Evolutionary conservation across 2,113 vertebrate genomes (phyloP).

Genomic region (Stigmatopora argus): DNA sequence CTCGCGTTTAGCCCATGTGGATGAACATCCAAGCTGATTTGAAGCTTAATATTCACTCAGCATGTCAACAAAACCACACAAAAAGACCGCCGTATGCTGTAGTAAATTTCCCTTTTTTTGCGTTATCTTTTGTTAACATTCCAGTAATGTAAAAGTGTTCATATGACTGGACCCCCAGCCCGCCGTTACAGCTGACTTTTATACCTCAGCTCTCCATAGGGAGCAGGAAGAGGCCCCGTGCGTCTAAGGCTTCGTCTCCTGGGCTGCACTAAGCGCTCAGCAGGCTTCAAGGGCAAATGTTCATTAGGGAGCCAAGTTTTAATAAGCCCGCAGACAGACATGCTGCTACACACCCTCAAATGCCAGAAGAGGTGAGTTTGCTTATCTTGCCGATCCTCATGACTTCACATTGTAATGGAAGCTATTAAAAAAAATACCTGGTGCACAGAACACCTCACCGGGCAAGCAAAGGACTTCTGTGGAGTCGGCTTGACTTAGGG

Average conservation of each 20-base stretch:
- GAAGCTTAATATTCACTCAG: conserved; percentile 26
- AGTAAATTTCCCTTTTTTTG: conserved; percentile 4
- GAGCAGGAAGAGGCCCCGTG: conserved; percentile 66
- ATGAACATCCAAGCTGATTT: conserved; percentile 23
- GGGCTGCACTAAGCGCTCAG: conserved; percentile 59
- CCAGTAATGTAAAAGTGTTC: conserved; percentile 59
- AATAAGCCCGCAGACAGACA: conserved; percentile 69
- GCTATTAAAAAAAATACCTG: conserved; percentile 16
- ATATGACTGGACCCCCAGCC: conserved; percentile 41
- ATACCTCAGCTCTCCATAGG: conserved; percentile 49
- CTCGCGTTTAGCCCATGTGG: conserved; percentile 24
- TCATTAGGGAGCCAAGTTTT: conserved; percentile 69
- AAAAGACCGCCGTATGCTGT: conserved; percentile 2
- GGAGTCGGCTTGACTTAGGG: not conserved
- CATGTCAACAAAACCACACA: not conserved
- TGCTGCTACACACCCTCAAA: conserved; percentile 59
- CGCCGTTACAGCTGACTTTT: conserved; percentile 53
- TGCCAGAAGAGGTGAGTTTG: conserved; percentile 61
- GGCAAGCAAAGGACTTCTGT: not conserved
- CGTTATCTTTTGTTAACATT: conserved; percentile 48
- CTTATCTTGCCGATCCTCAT: conserved; percentile 53
- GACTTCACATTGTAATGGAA: conserved; percentile 46
- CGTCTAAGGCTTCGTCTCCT: conserved; percentile 51
- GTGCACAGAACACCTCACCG: conserved; percentile 16
- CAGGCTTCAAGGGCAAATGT: conserved; percentile 63